A percentile compares a stretch with the other conserved stretches of the same genome.
These are phyloP conservation scores for Sitobion miscanthi DNA, from an alignment of 1,140 invertebrate genomes.

Conservation along the genomic window DNA sequence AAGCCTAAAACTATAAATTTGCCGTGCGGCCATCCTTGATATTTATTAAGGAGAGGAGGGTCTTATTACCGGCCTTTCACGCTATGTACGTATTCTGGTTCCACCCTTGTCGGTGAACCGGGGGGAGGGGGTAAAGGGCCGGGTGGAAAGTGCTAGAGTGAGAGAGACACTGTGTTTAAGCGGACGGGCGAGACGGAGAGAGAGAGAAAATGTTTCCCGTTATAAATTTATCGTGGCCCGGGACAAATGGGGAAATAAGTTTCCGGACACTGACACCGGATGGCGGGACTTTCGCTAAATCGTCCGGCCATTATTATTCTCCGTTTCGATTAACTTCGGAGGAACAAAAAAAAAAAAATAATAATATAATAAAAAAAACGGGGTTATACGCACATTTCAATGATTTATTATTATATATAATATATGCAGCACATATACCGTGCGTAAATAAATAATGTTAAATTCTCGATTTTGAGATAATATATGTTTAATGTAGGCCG, in stretches of 20 bases:
- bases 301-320: slow-evolving; percentile 45
- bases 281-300: slow-evolving; percentile 53
- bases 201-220: slow-evolving; percentile 52
- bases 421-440: not conserved
- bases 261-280: slow-evolving; percentile 54
- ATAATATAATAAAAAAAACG: not conserved
- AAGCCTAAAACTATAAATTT: slow-evolving; percentile 37
- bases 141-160: not conserved
- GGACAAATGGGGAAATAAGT: slow-evolving; percentile 56
- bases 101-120: slow-evolving; percentile 14
- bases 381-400: not conserved
- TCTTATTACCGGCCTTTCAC: not conserved
- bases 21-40: slow-evolving; percentile 37
- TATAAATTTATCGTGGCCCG: slow-evolving; percentile 45
- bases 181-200: not conserved
- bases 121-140: not conserved
- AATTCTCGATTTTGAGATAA: not conserved
- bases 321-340: slow-evolving; percentile 46
- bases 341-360: not conserved
- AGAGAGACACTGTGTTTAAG: not conserved
- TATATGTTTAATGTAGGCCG: not conserved
- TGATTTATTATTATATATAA: slow-evolving; percentile 13
- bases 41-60: slow-evolving; percentile 40
- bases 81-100: not conserved
- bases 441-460: not conserved